Evolutionary conservation across 2,888 invertebrate genomes (phyloP).

Genomic region (Euproctis similis): DNA sequence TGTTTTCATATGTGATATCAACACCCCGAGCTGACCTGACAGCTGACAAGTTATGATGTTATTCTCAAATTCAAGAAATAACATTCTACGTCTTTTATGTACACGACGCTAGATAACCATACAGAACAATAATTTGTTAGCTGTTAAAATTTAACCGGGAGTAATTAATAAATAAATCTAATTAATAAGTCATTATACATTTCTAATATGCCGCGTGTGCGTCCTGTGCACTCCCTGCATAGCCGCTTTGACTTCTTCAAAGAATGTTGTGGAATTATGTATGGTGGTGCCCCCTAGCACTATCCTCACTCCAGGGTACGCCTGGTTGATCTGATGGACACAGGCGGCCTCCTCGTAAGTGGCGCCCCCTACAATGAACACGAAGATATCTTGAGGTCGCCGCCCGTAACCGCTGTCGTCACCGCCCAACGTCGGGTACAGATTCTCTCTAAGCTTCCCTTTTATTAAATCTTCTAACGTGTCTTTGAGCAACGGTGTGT

Average conservation of each 20-base stretch:
- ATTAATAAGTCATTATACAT: constrained; percentile 42
- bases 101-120: too few relatives aligned
- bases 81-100: too few relatives aligned
- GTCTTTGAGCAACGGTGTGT: constrained; percentile 93
- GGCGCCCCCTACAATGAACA: constrained; percentile 96
- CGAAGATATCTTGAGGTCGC: constrained; percentile 93
- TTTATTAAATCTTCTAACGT: constrained; percentile 92
- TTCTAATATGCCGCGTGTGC: constrained; percentile 74
- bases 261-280: constrained; percentile 89
- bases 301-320: constrained; percentile 83
- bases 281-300: constrained; percentile 94
- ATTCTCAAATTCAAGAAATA: too few relatives aligned
- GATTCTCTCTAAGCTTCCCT: constrained; percentile 89
- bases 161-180: not conserved
- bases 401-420: constrained; percentile 64
- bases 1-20: too few relatives aligned
- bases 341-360: constrained; percentile 96
- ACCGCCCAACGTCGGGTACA: constrained; percentile 88
- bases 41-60: too few relatives aligned
- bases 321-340: constrained; percentile 84
- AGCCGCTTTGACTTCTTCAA: constrained; percentile 83
- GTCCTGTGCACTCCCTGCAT: constrained; percentile 80
- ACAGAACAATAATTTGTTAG: too few relatives aligned
- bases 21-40: too few relatives aligned
- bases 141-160: too few relatives aligned